Base-by-base conservation (phyloP, 2,797 vertebrate genomes). In the Sebastes miniatus region DNA sequence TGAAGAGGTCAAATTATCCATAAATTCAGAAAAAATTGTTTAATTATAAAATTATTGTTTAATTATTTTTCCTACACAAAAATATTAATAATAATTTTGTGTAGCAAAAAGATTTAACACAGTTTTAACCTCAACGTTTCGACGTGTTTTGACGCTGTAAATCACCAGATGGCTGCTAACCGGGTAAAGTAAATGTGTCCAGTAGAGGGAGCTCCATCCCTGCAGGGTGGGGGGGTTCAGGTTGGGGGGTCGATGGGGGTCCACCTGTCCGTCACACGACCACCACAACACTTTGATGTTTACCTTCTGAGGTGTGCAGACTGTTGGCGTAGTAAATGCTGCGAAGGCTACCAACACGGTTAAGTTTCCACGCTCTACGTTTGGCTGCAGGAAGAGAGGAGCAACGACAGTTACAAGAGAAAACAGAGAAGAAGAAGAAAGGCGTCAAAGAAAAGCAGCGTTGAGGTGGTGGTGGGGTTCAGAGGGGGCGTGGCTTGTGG, bases 291-390 rank as follows among this genome's bases (percentile, higher is more conserved):
- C 3, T 76, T 59, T 91, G 87, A 8, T 73, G 39, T 93, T 92
- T 97, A 97, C 97, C 96, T 97, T 97, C 96, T 12, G 96, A 95
- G 96, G 96, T 95, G 94, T 96, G 96, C 93, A 95, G 96, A 94
- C 96, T 95, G 95, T 92, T 96, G 96, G 93, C 95, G 97, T 98
- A 96, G 32, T 34, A 34, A 94, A 97, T 96, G 96, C 97, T 96
- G 96, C 96, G 96, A 95, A 98, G 96, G 93, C 97, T 98, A 97
- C 95, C 95, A 90, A 97, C 96, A 91, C 96, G 96, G 92, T 96
- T 97, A 94, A 98, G 96, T 95, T 97, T 97, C 97, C 97, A 98
- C 70, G 95, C 97, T 96, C 92, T 97, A 96, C 95, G 97, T 92
- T 97, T 98, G 95, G 96, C 97, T 98, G 97, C 93, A 95, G 97